These are phyloP conservation scores for Apodemia mormo DNA, from an alignment of 2,888 invertebrate species.

Conservation along the genomic window DNA sequence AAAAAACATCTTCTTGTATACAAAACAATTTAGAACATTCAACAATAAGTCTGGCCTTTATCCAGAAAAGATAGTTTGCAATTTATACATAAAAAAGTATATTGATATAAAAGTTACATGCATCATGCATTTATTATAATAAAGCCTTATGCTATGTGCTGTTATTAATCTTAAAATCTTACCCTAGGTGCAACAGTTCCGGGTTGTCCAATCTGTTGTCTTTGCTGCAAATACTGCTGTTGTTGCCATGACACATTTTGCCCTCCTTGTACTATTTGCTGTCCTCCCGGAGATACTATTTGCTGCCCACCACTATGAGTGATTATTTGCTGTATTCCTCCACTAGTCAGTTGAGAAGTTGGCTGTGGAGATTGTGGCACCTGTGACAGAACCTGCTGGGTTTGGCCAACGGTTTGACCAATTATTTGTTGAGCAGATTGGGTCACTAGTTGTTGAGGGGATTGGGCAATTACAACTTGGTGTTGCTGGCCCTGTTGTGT, in stretches of 20 bases:
- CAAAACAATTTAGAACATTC: no score
- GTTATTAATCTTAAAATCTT: constrained; percentile 39
- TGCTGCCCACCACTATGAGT: constrained; percentile 75
- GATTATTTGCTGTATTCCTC: constrained; percentile 77
- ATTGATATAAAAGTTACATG: no score
- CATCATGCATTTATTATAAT: background rate
- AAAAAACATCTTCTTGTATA: no score
- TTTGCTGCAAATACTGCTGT: constrained; percentile 73
- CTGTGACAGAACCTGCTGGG: constrained; percentile 69
- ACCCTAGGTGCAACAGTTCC: constrained; percentile 77
- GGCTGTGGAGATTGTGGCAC: constrained; percentile 71
- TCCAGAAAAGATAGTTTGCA: no score
- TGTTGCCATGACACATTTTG: constrained; percentile 77
- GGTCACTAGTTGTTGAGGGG: constrained; percentile 73
- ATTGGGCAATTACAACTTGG: constrained; percentile 74
- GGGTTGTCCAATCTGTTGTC: constrained; percentile 78
- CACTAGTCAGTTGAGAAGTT: constrained; percentile 56
- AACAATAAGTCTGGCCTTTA: no score
- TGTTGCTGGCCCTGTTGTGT: constrained; percentile 74
- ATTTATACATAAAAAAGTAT: no score
- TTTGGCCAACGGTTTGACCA: constrained; percentile 65
- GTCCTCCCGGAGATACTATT: constrained; percentile 71
- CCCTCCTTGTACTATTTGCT: constrained; percentile 70
- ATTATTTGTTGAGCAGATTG: constrained; percentile 75
- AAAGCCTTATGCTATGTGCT: constrained; percentile 17